Evolutionary conservation across 2,113 vertebrate species (phyloP), one percentile per base, ranked within the genome.

Genomic region (Neotragus pygmaeus): DNA sequence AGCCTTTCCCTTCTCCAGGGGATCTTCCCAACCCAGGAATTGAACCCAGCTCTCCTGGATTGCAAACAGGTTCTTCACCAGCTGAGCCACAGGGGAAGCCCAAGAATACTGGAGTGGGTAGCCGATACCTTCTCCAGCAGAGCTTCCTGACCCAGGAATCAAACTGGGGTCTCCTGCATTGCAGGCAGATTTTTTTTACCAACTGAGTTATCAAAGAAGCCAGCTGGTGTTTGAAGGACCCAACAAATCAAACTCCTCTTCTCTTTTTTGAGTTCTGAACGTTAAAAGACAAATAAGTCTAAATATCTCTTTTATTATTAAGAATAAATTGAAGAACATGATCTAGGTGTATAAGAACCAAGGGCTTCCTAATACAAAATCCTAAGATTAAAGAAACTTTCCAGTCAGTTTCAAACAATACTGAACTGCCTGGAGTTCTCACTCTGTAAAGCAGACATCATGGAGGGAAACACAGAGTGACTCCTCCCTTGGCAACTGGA

Each of bases 31-130:
- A 23, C 16, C 62, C 17, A 66, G 66, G 2, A 6, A 39, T 12
- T 3, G 10, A 70, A 70, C n/a, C n/a, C 66, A 70, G 10, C 19
- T 70, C n/a, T 39, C n/a, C 19, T 0, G 0, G 5, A 6, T 12
- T 39, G 5, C 66, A 23, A 36, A 19, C 5, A 23, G n/a, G n/a
- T 70, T 39, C 66, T 39, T 39, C 6, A 39, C n/a, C n/a, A 70
- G n/a, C n/a, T 70, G 66, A 70, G 10, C 66, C 19, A 6, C 9
- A 70, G 19, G 19, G 17, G 10, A 70, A 70, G n/a, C n/a, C 19
- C n/a, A 39, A 23, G 66, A 70, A 70, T 12, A 39, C 2, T 6
- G 10, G n/a, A 70, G 5, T 70, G 19, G 10, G n/a, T 39, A 70
- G n/a, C 19, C n/a, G 39, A 12, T 70, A n/a, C 5, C 19, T 39